Evolutionary conservation across 2,888 invertebrate genomes (phyloP).

Genomic region (Hetaerina titia): DNA sequence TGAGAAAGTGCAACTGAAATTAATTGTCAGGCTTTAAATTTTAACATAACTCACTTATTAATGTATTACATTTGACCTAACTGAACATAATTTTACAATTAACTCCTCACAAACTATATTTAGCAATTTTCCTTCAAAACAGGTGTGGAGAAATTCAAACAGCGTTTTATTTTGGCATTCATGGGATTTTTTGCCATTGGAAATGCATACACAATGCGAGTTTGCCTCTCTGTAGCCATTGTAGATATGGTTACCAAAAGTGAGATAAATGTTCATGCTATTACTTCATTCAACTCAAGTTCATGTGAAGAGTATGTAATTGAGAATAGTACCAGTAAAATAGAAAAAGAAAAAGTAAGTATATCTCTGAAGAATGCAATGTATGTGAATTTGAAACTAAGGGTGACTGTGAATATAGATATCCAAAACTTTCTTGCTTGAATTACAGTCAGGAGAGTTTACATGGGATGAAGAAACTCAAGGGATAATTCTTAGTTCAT

Average conservation of each 20-base stretch:
- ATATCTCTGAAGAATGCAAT: background rate
- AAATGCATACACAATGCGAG: slow-evolving; percentile 88
- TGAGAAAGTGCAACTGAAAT: no score
- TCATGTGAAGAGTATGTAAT: background rate
- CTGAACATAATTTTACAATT: no score
- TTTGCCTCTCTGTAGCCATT: slow-evolving; percentile 85
- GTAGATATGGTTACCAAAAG: slow-evolving; percentile 82
- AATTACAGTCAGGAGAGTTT: slow-evolving; percentile 74
- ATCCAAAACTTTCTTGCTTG: background rate
- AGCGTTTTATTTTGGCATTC: slow-evolving; percentile 84
- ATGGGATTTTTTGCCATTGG: slow-evolving; percentile 86
- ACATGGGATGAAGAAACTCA: slow-evolving; percentile 86
- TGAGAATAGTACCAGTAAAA: background rate
- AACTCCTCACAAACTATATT: background rate
- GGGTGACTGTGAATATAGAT: background rate
- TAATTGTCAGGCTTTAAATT: no score
- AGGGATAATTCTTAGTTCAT: slow-evolving; percentile 88
- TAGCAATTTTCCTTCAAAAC: background rate
- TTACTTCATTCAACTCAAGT: background rate
- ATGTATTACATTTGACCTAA: no score
- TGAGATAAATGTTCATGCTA: background rate
- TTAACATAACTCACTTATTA: no score
- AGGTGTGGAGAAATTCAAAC: slow-evolving; percentile 79
- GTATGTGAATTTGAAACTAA: background rate
- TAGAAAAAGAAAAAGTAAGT: background rate